Percentiles rank a stretch among this genome's conserved stretches.
Conservation (phyloP, 2,113 vertebrate genomes). For the Nesoenas mayeri region DNA sequence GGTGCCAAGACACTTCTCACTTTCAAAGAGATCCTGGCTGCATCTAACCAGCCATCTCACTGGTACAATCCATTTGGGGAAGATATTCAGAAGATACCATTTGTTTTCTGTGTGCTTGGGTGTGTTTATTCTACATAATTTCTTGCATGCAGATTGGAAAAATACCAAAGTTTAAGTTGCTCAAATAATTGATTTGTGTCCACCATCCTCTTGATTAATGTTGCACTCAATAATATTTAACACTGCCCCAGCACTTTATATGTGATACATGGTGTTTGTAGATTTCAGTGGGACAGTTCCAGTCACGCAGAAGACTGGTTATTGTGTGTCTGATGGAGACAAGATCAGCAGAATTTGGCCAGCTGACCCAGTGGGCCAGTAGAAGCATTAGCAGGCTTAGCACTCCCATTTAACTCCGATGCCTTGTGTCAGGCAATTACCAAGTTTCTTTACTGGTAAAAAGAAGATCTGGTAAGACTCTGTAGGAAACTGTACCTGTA, state of each 20-base stretch:
- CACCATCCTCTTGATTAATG: neutral
- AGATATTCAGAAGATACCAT: too few relatives aligned
- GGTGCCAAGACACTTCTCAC: neutral
- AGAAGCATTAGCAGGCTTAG: too few relatives aligned
- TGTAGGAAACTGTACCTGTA: accelerated
- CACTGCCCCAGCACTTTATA: neutral
- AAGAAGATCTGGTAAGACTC: neutral
- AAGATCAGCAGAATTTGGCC: neutral
- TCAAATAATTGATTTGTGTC: neutral
- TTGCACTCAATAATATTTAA: neutral
- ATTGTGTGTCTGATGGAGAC: neutral
- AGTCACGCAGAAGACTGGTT: neutral
- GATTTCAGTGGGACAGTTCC: neutral
- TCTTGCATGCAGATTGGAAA: neutral
- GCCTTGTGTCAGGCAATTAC: neutral
- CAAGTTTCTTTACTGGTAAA: neutral
- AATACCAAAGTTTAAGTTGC: neutral
- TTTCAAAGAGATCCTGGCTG: neutral
- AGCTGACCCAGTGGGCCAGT: neutral
- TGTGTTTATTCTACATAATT: too few relatives aligned
- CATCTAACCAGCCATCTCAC: too few relatives aligned
- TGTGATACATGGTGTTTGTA: neutral
- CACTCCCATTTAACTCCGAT: neutral
- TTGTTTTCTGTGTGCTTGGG: too few relatives aligned
- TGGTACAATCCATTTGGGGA: too few relatives aligned